Evolutionary conservation across 2,797 vertebrate species (phyloP), one percentile per base, ranked within the genome.

Genomic region (Tenualosa ilisha): DNA sequence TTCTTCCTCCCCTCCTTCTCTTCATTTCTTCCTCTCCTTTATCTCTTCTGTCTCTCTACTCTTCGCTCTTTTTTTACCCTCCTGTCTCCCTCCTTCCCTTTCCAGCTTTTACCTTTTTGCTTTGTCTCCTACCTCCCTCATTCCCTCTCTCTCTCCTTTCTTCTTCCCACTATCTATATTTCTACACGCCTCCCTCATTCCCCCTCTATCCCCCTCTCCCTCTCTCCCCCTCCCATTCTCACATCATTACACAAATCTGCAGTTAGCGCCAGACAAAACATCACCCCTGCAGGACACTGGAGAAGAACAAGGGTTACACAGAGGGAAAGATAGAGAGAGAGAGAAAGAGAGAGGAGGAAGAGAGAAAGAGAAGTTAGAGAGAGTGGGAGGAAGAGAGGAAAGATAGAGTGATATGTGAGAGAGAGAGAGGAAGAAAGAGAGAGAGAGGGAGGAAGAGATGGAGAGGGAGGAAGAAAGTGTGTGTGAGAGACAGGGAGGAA

Each of bases 211-310:
- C 0, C 20, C 22, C 22, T 61, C 89, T 53, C 92, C 85, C 86
- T 86, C 90, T 93, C 92, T 92, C 81, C 90, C 92, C 91, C 93
- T 61, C 91, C 92, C 84, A 90, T 91, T 92, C 93, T 75, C 92
- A 89, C 87, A 94, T 92, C 92, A 87, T 93, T 87, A 31, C 51
- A 88, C 87, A 6, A 87, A 95, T 92, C 92, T 90, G 49, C 92
- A 5, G 26, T 68, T 89, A 37, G 86, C 88, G 93, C 90, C 92
- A 92, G 90, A 92, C 86, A 85, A 85, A 89, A 91, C 91, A 93
- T 82, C 91, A 89, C 91, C 91, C 91, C 89, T 93, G 92, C 86
- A 85, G 92, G 85, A 87, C 89, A 91, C 89, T 85, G 88, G 26
- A 53, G 89, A 61, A 90, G 61, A 65, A 12, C 22, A 26, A 26